A percentile compares a stretch with the other conserved stretches of the same genome.
These are phyloP conservation scores for Hypselothyrea guttata DNA, from an alignment of 2,888 invertebrate species.

Conservation along the genomic window DNA sequence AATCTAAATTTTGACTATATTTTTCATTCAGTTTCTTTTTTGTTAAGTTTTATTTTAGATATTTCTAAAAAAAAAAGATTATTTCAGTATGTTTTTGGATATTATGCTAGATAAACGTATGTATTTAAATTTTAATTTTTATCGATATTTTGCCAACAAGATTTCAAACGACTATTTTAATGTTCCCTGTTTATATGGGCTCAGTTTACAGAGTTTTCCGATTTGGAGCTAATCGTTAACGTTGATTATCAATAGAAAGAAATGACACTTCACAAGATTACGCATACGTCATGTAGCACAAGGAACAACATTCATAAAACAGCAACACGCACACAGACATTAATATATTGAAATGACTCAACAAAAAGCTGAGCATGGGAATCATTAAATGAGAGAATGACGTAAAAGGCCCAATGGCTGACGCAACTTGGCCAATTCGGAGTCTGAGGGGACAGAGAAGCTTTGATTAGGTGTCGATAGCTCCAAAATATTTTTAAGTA, in stretches of 20 bases:
- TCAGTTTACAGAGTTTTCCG: conserved; percentile 13
- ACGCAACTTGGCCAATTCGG: conserved; percentile 47
- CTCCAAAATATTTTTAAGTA: conserved; percentile 7
- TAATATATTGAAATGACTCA: conserved; percentile 52
- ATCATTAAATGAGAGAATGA: conserved; percentile 22
- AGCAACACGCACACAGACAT: conserved; percentile 4
- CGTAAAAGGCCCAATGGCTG: conserved; percentile 38
- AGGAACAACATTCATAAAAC: conserved; percentile 3
- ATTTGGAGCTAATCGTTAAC: conserved; percentile 48
- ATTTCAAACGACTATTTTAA: no score
- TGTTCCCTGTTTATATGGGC: not conserved
- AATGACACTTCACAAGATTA: conserved; percentile 45
- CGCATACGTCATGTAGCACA: conserved; percentile 57
- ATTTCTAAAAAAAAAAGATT: no score
- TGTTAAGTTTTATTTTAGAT: no score
- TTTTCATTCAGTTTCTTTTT: no score
- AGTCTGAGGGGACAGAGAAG: not conserved
- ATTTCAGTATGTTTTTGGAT: no score
- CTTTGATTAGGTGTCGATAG: conserved; percentile 20
- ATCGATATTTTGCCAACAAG: no score
- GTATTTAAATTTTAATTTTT: no score
- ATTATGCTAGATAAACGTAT: no score
- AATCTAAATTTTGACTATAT: no score
- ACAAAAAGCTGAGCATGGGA: conserved; percentile 21
- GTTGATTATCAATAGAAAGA: conserved; percentile 63